Evolutionary conservation across 1,140 invertebrate genomes (phyloP).

Genomic region (Penaeus indicus): DNA sequence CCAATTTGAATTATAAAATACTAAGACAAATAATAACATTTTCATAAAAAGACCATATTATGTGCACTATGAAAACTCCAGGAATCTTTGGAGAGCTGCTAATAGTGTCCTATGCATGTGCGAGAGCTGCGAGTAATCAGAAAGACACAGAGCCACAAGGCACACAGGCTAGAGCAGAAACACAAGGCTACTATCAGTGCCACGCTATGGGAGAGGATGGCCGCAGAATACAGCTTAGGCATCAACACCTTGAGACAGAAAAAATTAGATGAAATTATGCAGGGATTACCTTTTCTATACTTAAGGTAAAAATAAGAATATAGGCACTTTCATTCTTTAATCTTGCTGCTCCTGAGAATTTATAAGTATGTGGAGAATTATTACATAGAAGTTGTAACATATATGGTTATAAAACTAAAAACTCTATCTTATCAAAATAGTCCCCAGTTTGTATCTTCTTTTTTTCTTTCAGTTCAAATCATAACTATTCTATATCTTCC

Average conservation of each 20-base stretch:
- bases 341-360: no score
- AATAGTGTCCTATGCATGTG: conserved; percentile 80
- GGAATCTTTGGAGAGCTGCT: conserved; percentile 75
- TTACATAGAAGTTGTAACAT: no score
- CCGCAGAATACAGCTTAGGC: conserved; percentile 78
- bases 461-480: no score
- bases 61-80: conserved; percentile 76
- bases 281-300: no score
- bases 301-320: no score
- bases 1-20: not conserved
- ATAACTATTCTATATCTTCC: no score
- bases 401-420: no score
- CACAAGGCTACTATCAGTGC: conserved; percentile 69
- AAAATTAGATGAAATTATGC: not conserved
- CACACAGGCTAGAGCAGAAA: conserved; percentile 82
- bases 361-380: no score
- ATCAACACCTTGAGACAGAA: conserved; percentile 50
- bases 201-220: conserved; percentile 60
- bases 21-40: not conserved
- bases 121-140: conserved; percentile 85
- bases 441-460: no score
- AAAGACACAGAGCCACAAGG: conserved; percentile 86
- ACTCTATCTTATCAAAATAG: no score
- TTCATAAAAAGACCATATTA: not conserved
- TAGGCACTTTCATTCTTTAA: no score